Evolutionary conservation across 2,888 invertebrate genomes (phyloP), one percentile per base, ranked within the genome.

Genomic region (Caenorhabditis drosophilae): DNA sequence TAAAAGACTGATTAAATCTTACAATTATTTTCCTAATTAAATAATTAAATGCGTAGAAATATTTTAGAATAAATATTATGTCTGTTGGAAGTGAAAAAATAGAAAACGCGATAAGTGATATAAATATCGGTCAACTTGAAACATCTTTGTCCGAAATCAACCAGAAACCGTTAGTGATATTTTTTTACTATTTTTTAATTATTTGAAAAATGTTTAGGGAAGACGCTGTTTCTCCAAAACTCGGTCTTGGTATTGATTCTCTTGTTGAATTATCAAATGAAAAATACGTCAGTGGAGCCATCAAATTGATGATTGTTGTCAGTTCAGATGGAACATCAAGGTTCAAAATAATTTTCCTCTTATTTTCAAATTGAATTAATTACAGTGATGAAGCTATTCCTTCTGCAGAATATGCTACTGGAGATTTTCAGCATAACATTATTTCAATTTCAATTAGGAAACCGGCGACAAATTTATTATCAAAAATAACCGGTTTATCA

Each of bases 311-410:
- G 40, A 36, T 80, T 1, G 52, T 80, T 22, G 68, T 80, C 45
- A 76, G 76, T 52, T 68, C 76, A 3, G 77, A 80, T 53, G 77
- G 76, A 45, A 76, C 77, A 22, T 73, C 75, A 56, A 76, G n/a
- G n/a, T n/a, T n/a, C n/a, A n/a, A n/a, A n/a, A n/a, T n/a, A n/a
- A n/a, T n/a, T n/a, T n/a, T n/a, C n/a, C n/a, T n/a, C n/a, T n/a
- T n/a, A n/a, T n/a, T n/a, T n/a, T n/a, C n/a, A n/a, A n/a, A n/a
- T n/a, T n/a, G n/a, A n/a, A n/a, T n/a, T n/a, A n/a, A n/a, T n/a
- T n/a, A n/a, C n/a, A n/a, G 73, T 40, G 75, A 73, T 48, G 67
- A 76, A n/a, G 69, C 70, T 31, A 46, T 71, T 12, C 70, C 76
- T 18, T 60, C 76, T n/a, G 73, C 75, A 23, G 74, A 76, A 58